Percentiles rank a stretch among this genome's conserved stretches.
phyloP scores from a whole-genome alignment of 2,888 invertebrate species.

The Cyaniris semiargus region DNA sequence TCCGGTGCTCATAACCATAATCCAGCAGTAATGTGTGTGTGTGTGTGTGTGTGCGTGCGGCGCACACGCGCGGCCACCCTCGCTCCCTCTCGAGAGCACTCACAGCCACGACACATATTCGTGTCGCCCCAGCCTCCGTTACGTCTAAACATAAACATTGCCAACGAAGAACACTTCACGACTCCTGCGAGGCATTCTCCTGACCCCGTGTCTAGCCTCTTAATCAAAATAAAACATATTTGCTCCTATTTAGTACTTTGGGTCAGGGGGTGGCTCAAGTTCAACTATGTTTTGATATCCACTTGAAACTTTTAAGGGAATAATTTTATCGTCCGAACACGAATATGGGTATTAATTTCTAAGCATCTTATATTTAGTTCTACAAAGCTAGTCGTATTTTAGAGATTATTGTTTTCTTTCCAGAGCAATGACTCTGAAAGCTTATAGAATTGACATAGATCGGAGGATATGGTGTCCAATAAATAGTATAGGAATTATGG shows the following conservation, averaged over 20 bases:
- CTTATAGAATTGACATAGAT: neutral
- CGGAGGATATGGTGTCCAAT: neutral
- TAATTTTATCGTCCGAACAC: neutral
- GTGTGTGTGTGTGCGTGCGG: conserved; percentile 43
- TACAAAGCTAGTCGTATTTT: neutral
- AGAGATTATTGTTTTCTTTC: neutral
- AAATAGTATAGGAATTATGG: neutral
- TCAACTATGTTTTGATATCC: conserved; percentile 2
- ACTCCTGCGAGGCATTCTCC: conserved; percentile 40
- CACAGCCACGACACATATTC: conserved; percentile 48
- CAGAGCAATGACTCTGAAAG: neutral
- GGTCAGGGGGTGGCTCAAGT: conserved; percentile 22
- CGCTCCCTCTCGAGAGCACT: conserved; percentile 51
- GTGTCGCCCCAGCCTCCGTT: conserved; percentile 45
- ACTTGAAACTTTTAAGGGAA: neutral
- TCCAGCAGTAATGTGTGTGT: conserved; percentile 37
- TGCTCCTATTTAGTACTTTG: conserved; percentile 27
- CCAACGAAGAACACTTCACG: conserved; percentile 43
- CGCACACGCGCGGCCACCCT: conserved; percentile 43
- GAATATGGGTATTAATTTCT: neutral
- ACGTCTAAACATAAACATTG: conserved; percentile 44
- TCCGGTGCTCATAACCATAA: conserved; percentile 50
- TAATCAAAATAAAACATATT: conserved; percentile 44
- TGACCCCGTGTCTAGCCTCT: conserved; percentile 41
- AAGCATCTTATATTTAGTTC: neutral